Conservation (phyloP, 2,888 invertebrate genomes). For the Xestia xanthographa region DNA sequence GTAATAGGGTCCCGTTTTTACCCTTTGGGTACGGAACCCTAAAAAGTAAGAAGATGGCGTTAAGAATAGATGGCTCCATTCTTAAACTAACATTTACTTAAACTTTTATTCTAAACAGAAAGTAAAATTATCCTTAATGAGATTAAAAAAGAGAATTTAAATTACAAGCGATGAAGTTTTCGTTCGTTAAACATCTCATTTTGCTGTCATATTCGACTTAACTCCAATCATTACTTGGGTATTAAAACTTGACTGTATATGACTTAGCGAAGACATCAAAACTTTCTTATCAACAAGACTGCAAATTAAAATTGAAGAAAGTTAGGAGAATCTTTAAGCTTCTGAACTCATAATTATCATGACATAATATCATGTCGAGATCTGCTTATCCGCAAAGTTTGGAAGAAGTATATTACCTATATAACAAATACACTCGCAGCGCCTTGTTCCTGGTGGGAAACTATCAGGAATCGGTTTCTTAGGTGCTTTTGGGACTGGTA, state of each 20-base stretch:
- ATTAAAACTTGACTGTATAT: constrained; percentile 17
- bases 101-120: neutral
- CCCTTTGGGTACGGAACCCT: too few species aligned
- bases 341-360: neutral
- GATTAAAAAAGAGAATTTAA: too few species aligned
- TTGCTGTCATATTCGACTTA: constrained; percentile 24
- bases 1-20: too few species aligned
- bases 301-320: constrained; percentile 12
- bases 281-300: constrained; percentile 10
- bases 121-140: constrained; percentile 12
- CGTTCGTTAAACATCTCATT: constrained; percentile 10
- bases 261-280: constrained; percentile 20
- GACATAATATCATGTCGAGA: neutral
- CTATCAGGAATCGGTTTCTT: too few species aligned
- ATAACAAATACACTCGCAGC: neutral
- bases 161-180: constrained; percentile 16
- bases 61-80: too few species aligned
- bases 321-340: neutral
- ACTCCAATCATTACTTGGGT: constrained; percentile 28
- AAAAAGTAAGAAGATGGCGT: too few species aligned
- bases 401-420: neutral
- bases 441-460: too few species aligned
- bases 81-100: too few species aligned
- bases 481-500: too few species aligned
- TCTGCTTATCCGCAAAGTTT: neutral